Evolutionary conservation across 1,140 invertebrate genomes (phyloP), one percentile per base, ranked within the genome.

Genomic region (Caerostris darwini): DNA sequence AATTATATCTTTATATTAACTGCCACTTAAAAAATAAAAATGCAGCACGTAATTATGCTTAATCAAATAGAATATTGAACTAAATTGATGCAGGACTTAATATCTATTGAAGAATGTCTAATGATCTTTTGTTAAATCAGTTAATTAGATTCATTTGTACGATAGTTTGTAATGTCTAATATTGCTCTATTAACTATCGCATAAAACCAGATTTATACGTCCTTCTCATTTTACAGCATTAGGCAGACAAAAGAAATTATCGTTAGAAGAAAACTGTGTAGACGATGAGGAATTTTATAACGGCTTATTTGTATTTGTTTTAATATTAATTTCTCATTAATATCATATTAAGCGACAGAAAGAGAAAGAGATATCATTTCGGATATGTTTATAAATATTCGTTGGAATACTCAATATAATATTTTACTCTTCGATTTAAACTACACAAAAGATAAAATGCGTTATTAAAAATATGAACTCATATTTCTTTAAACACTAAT

Each of bases 181-280:
- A 77, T 12, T 19, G 34, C 71, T 77, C 71, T 50, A 77, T 77
- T 77, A 77, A 77, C 71, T 77, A 77, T 50, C 71, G 50, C 19
- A 77, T 77, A 77, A 77, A 77, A 77, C 71, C 34, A 77, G 71
- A 53, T 10, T 77, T 77, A 77, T 77, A 77, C 50, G 50, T 50
- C 71, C 53, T 77, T 34, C 50, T 77, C 71, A 53, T 77, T 77
- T 77, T 77, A 77, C 14, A 8, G 34, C 71, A 77, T 12, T 34
- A 77, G 7, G 5, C 5, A 77, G 34, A 12, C 5, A 77, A 10
- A 12, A 53, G 71, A 50, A 77, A 77, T 50, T 53, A 77, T 77
- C 34, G 53, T 77, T 77, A 77, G 50, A 71, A 5, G 14, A 50
- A 50, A 77, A 77, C 6, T 12, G 50, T 7, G 34, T 34, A 77